Evolutionary conservation across 2,888 invertebrate genomes (phyloP).

Genomic region (Agelastica alni): DNA sequence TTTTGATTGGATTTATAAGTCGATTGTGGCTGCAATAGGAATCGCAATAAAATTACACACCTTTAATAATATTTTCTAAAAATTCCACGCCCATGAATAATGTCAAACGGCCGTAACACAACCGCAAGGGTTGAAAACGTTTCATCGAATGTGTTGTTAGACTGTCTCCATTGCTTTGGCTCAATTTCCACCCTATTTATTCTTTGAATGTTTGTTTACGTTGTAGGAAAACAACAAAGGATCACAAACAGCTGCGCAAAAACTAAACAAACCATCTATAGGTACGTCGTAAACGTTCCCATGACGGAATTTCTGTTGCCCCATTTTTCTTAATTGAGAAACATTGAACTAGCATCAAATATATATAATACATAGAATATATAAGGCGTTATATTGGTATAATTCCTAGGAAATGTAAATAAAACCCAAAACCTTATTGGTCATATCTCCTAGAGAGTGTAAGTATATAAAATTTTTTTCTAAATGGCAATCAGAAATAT

Average conservation of each 20-base stretch:
- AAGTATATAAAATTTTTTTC: too few relatives aligned
- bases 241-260: constrained; percentile 23
- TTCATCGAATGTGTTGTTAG: constrained; percentile 45
- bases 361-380: too few relatives aligned
- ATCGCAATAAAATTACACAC: too few relatives aligned
- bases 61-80: background rate
- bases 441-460: too few relatives aligned
- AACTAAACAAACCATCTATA: constrained; percentile 17
- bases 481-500: too few relatives aligned
- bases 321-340: constrained; percentile 7
- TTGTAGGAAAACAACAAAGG: constrained; percentile 31
- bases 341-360: background rate
- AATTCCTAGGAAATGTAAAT: too few relatives aligned
- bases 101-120: constrained; percentile 31
- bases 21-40: too few relatives aligned
- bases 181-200: constrained; percentile 42
- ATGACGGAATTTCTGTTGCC: constrained; percentile 3
- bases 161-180: constrained; percentile 47
- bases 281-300: constrained; percentile 10
- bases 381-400: too few relatives aligned
- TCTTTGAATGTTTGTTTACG: constrained; percentile 42
- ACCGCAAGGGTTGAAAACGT: constrained; percentile 48
- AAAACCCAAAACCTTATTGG: too few relatives aligned
- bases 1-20: too few relatives aligned
- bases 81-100: constrained; percentile 17